Conservation (phyloP, 2,113 vertebrate genomes). For the Ptyas mucosa region DNA sequence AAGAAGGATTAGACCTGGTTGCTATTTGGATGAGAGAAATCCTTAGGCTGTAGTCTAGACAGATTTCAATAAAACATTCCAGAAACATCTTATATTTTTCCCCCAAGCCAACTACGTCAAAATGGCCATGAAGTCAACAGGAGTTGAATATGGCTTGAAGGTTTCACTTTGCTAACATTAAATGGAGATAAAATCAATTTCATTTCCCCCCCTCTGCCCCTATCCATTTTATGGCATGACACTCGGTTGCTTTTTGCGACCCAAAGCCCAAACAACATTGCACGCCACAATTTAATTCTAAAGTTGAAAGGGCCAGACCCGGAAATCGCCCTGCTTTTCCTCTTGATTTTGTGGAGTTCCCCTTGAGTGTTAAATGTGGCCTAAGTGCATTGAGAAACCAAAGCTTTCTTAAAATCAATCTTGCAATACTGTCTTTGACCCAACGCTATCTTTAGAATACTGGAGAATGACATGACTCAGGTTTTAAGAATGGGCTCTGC, state of each 20-base stretch:
- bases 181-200: neutral
- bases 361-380: neutral
- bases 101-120: neutral
- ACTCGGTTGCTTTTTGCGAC: neutral
- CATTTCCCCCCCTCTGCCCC: neutral
- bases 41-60: neutral
- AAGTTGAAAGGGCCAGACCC: neutral
- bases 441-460: conserved; percentile 16
- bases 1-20: neutral
- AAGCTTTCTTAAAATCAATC: neutral
- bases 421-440: conserved; percentile 2
- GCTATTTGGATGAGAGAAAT: neutral
- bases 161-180: neutral
- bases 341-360: neutral
- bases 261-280: neutral
- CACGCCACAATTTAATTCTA: neutral
- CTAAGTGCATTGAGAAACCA: neutral
- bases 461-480: conserved; percentile 3
- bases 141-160: neutral
- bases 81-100: neutral
- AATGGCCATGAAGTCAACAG: neutral
- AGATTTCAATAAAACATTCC: neutral
- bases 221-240: neutral
- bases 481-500: conserved; percentile 10
- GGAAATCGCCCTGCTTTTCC: neutral